Conservation (phyloP, 2,797 vertebrate genomes). For the Echeneis naucrates region DNA sequence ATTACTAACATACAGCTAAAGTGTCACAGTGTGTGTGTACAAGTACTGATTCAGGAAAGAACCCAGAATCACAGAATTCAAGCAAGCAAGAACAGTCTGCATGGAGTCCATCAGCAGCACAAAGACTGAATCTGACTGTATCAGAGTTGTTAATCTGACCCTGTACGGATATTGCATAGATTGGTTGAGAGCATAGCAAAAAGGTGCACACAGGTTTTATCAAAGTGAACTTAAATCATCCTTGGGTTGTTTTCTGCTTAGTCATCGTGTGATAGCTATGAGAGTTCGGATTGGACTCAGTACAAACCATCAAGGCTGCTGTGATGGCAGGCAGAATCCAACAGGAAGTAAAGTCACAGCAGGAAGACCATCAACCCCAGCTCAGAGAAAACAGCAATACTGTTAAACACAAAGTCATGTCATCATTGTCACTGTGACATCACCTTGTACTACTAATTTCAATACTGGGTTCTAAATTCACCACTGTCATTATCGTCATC, state of each 20-base stretch:
- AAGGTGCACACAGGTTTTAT: not conserved
- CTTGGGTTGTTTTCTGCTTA: constrained; percentile 37
- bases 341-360: constrained; percentile 44
- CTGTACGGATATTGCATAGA: no score
- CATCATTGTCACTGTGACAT: not conserved
- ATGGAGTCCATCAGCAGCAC: no score
- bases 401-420: constrained; percentile 39
- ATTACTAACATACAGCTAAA: no score
- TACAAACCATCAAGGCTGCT: constrained; percentile 42
- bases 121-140: no score
- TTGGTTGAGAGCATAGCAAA: no score
- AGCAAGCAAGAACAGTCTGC: no score
- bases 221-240: not conserved
- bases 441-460: not conserved
- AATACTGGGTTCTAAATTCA: not conserved
- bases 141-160: no score
- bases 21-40: no score
- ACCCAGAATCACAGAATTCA: no score
- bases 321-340: not conserved
- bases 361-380: constrained; percentile 16
- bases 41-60: no score
- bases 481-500: not conserved
- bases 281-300: constrained; percentile 36
- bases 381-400: constrained; percentile 1
- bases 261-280: constrained; percentile 12